phyloP scores from a whole-genome alignment of 1,140 invertebrate species.

The Vollenhovia emeryi region DNA sequence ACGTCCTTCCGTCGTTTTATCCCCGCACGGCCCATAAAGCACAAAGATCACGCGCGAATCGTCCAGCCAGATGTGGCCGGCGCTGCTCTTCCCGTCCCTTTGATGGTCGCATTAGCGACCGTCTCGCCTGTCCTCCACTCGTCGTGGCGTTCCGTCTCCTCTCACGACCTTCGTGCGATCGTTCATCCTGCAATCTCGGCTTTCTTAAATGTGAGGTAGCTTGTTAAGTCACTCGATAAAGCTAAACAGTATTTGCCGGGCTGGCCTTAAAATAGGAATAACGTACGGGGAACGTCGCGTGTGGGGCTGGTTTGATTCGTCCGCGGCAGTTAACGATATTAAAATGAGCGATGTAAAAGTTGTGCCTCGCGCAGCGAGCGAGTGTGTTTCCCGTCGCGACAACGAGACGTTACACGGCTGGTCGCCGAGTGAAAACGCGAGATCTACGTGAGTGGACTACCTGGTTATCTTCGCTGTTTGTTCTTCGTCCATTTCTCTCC shows the following conservation, averaged over 20 bases:
- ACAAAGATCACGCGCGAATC: constrained; percentile 52
- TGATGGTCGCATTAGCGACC: constrained; percentile 40
- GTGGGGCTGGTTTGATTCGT: not conserved
- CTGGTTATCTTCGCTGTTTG: constrained; percentile 41
- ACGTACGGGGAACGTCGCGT: not conserved
- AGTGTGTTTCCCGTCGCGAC: constrained; percentile 2
- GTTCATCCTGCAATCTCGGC: constrained; percentile 1
- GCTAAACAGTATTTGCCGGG: not conserved
- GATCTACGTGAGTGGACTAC: constrained; percentile 40
- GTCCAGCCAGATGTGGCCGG: constrained; percentile 14
- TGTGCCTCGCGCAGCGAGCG: not conserved
- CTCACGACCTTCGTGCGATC: not conserved
- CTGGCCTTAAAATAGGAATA: not conserved
- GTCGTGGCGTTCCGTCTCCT: not conserved
- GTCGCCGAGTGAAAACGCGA: constrained; percentile 45
- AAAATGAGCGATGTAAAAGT: constrained; percentile 4
- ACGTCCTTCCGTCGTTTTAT: constrained; percentile 53
- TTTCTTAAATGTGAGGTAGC: not conserved
- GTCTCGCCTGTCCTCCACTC: constrained; percentile 6
- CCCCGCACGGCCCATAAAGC: constrained; percentile 51
- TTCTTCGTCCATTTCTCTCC: constrained; percentile 3
- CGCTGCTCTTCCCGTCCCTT: constrained; percentile 18
- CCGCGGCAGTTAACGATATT: not conserved
- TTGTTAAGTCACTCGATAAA: not conserved
- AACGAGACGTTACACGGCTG: constrained; percentile 18